phyloP scores from a whole-genome alignment of 2,888 invertebrate species.

The Aradus depressus region DNA sequence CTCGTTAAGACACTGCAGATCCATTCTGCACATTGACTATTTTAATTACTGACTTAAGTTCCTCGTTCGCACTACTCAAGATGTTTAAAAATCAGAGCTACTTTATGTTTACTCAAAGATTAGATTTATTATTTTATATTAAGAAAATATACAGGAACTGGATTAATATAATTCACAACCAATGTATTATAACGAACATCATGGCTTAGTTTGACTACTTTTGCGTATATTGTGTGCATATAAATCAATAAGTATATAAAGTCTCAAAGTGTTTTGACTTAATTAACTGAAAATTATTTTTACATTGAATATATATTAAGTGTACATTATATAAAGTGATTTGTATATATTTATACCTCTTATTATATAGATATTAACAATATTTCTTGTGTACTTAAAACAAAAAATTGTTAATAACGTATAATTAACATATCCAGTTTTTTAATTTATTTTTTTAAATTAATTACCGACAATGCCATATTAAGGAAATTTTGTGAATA shows the following conservation, averaged over 20 bases:
- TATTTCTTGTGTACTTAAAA: conserved; percentile 20
- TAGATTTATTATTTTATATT: conserved; percentile 19
- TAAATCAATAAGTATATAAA: conserved; percentile 19
- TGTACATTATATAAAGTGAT: conserved; percentile 24
- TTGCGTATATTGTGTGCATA: conserved; percentile 22
- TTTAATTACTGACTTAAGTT: conserved; percentile 11
- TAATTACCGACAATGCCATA: not conserved
- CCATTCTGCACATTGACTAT: not conserved
- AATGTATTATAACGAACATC: conserved; percentile 18
- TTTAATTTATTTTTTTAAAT: conserved; percentile 1
- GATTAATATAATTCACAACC: too few species aligned
- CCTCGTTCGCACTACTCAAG: conserved; percentile 14
- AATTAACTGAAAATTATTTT: conserved; percentile 26
- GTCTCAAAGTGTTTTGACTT: conserved; percentile 22
- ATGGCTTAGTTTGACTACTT: conserved; percentile 15
- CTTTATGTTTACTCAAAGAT: conserved; percentile 7
- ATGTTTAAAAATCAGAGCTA: conserved; percentile 8
- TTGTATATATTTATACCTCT: conserved; percentile 26
- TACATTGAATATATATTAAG: conserved; percentile 22
- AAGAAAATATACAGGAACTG: conserved; percentile 13
- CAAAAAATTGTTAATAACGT: conserved; percentile 10
- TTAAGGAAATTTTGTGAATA: not conserved
- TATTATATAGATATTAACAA: conserved; percentile 21
- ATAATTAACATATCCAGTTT: conserved; percentile 21
- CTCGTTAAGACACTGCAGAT: too few species aligned